These are phyloP conservation scores for Corydoras maculifer DNA, from an alignment of 2,113 vertebrate genomes.

Conservation along the genomic window DNA sequence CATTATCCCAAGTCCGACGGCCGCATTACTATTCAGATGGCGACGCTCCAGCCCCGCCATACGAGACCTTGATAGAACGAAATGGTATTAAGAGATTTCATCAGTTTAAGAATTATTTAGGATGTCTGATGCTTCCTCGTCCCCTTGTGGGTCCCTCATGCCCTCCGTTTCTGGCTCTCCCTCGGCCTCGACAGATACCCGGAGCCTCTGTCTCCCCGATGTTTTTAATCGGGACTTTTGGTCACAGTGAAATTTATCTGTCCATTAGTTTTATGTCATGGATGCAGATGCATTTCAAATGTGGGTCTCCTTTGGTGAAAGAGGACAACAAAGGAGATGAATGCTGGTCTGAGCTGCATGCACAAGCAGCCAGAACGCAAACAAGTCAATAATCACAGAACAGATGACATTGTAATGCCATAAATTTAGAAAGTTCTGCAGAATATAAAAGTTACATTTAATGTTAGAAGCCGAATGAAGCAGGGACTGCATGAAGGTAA, in stretches of 20 bases:
- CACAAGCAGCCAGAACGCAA: conserved; percentile 33
- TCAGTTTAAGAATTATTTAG: conserved; percentile 30
- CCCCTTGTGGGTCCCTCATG: conserved; percentile 31
- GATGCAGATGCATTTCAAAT: conserved; percentile 41
- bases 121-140: conserved; percentile 18
- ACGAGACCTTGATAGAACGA: conserved; percentile 40
- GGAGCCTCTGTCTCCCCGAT: conserved; percentile 52
- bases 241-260: conserved; percentile 56
- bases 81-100: conserved; percentile 44
- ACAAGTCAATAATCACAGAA: conserved; percentile 10
- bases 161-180: conserved; percentile 3
- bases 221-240: conserved; percentile 57
- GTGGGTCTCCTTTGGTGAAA: conserved; percentile 37
- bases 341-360: conserved; percentile 21
- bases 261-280: conserved; percentile 55
- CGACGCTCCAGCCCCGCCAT: conserved; percentile 6
- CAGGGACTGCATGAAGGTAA: neutral
- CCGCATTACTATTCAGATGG: conserved; percentile 35
- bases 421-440: neutral
- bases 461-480: neutral
- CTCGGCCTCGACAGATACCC: conserved; percentile 28
- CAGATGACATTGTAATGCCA: conserved; percentile 1
- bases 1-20: conserved; percentile 21
- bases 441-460: neutral
- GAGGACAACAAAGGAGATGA: conserved; percentile 30